Percentiles rank a stretch among this genome's conserved stretches.
Evolutionary conservation across 2,888 invertebrate genomes (phyloP).

Genomic region (Spisula subtruncata): DNA sequence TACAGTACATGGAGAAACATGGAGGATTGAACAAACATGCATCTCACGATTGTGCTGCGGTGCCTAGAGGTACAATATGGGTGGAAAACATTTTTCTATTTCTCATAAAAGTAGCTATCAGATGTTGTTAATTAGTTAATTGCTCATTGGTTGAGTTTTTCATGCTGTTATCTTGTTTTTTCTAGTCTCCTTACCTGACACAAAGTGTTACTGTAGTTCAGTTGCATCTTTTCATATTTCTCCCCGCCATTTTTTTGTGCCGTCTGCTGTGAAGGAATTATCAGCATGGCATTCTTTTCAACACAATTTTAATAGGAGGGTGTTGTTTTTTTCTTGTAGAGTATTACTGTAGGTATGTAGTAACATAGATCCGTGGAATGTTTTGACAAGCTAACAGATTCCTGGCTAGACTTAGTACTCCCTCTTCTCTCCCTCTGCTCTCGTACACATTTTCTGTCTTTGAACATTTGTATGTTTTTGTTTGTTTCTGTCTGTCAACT

Average conservation of each 20-base stretch:
- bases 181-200: not conserved
- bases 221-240: slow-evolving; percentile 1
- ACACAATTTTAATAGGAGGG: slow-evolving; percentile 29
- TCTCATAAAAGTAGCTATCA: not conserved
- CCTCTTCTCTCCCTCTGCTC: not conserved
- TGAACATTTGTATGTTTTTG: slow-evolving; percentile 51
- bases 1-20: not conserved
- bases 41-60: not conserved
- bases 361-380: slow-evolving; percentile 23
- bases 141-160: not conserved
- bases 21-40: not conserved
- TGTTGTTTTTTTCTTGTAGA: not conserved
- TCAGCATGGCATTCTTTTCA: slow-evolving; percentile 15
- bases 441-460: not conserved
- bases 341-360: not conserved
- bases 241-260: slow-evolving; percentile 1
- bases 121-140: slow-evolving; percentile 6
- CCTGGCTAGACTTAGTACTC: not conserved
- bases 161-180: not conserved
- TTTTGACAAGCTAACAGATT: slow-evolving; percentile 44
- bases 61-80: not conserved
- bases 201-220: not conserved
- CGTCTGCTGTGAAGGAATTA: slow-evolving; percentile 1
- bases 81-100: not conserved
- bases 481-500: slow-evolving; percentile 47